Evolutionary conservation across 2,113 vertebrate species (phyloP), one percentile per base, ranked within the genome.

Genomic region (Paratilapia polleni): DNA sequence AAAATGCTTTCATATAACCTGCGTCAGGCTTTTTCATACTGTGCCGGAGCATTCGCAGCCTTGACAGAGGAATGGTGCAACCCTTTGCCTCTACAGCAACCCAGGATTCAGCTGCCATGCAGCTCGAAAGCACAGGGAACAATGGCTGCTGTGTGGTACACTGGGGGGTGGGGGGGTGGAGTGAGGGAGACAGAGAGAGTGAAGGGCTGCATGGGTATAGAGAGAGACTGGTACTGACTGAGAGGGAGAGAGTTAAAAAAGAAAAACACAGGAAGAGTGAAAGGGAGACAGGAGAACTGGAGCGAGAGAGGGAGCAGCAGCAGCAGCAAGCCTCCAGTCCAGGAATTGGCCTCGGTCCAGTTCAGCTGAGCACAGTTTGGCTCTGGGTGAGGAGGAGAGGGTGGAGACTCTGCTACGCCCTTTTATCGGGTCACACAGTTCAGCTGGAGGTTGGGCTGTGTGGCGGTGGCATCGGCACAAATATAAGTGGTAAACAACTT

Each of bases 71-170:
- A 88, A 49, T 6, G 26, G 12, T 52, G 84, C 80, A 6, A 22
- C 77, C 41, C 34, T 19, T 80, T 56, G 49, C 81, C 83, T 80
- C 73, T 41, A 12, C 77, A 83, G 73, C 84, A 59, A 85, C 81
- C 78, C 79, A 74, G 81, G 79, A 87, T 81, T 83, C 85, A 81
- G 89, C 91, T 82, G 93, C 84, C 77, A 61, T 75, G 54, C 20
- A 82, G 84, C 63, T 83, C 57, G 10, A 78, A 1, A 82, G 83
- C 73, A 61, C 43, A 2, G 85, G 19, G 66, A 93, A 93, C 93
- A 94, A 93, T 93, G 92, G 91, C 79, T 66, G 88, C 93, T 93
- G 93, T 94, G 92, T 94, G 88, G 85, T 77, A 74, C 83, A 34
- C 62, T 26, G 75, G 47, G 73, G 2, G 49, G 12, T 38, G 0